Evolutionary conservation across 2,113 vertebrate genomes (phyloP), one percentile per base, ranked within the genome.

Genomic region (Tichodroma muraria): DNA sequence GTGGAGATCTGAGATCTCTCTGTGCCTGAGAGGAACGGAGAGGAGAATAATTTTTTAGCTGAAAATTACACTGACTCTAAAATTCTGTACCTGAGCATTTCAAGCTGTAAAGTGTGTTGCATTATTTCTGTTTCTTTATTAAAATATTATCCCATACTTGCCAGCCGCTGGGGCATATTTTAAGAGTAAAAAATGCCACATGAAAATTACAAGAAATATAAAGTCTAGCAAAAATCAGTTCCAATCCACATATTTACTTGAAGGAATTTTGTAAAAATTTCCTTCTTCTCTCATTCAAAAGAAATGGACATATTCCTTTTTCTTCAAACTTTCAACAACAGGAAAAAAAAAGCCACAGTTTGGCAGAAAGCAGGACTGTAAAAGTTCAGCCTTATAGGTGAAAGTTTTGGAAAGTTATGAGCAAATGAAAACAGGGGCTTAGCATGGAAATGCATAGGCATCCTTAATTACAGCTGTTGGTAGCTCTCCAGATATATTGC

Each of bases 331-430:
- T 95, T 94, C 90, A 95, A 80, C 47, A 93, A 91, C 60, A n/a
- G n/a, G 40, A 40, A 40, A 40, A 37, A 70, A 66, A 33, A 11
- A 3, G 1, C 38, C 52, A 59, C 38, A 75, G 28, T 87, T 80
- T 93, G 83, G 53, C 86, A 94, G 61, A 89, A 86, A 95, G 21
- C 31, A 30, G 57, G 53, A 61, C 63, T 65, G 70, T 87, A 92
- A 85, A 95, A 96, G 45, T 92, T 94, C 70, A 82, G 35, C 59
- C 80, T 54, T 87, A 91, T 84, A 94, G 78, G 94, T 94, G 93
- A 93, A 94, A 95, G 89, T 87, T 96, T 94, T 91, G 95, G 91
- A 94, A 95, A 94, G 78, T 93, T 89, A 89, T 79, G 93, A 95
- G 84, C 77, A 82, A 91, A 87, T 69, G 93, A 95, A 96, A 96